Conservation (phyloP, 2,113 vertebrate species). For the Callochromis pleurospilus region DNA sequence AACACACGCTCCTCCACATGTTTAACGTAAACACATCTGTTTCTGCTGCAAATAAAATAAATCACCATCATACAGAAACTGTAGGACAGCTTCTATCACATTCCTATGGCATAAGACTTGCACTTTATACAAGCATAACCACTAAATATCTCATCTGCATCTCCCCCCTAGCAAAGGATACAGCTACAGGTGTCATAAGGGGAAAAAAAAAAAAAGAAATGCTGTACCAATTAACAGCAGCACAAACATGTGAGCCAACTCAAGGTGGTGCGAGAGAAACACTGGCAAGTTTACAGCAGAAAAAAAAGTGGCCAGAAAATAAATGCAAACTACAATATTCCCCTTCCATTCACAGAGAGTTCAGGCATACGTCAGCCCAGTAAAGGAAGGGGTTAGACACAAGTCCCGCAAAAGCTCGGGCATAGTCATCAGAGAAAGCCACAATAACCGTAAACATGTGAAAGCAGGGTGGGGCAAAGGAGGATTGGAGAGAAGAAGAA, state of each 20-base stretch:
- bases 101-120: constrained; percentile 37
- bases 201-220: not conserved
- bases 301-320: not conserved
- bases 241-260: not conserved
- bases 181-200: constrained; percentile 10
- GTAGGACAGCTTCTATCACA: constrained; percentile 22
- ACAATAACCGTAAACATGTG: constrained; percentile 13
- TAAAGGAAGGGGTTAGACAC: not conserved
- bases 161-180: not conserved
- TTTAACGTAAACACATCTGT: constrained; percentile 31
- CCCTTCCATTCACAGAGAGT: not conserved
- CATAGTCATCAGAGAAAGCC: not conserved
- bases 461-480: not conserved
- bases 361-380: not conserved
- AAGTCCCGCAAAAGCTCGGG: not conserved
- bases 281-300: constrained; percentile 46
- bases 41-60: constrained; percentile 33
- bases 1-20: constrained; percentile 12
- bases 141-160: not conserved
- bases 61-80: constrained; percentile 17
- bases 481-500: accelerated
- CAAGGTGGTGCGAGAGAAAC: not conserved
- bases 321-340: constrained; percentile 4
- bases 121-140: constrained; percentile 4
- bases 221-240: constrained; percentile 2